A percentile compares a stretch with the other conserved stretches of the same genome.
Conservation (phyloP, 2,888 invertebrate species). For the Dysmachus trigonus region DNA sequence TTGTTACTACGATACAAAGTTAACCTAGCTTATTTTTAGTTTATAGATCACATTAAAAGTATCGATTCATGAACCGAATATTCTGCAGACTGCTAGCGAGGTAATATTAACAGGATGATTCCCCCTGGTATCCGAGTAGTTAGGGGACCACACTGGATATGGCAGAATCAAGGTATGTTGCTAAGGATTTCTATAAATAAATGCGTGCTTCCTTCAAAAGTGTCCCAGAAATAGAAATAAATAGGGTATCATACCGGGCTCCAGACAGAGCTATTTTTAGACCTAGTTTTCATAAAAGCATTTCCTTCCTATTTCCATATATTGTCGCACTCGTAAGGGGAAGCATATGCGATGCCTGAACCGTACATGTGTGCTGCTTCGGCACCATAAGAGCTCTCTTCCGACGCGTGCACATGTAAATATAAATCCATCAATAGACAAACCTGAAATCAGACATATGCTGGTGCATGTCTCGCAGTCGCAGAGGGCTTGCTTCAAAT, state of each 20-base stretch:
- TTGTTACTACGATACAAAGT: neutral
- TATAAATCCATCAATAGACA: neutral
- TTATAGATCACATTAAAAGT: neutral
- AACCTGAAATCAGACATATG: neutral
- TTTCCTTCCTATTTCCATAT: slow-evolving; percentile 37
- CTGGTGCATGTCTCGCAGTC: neutral
- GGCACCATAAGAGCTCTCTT: neutral
- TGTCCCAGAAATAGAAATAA: slow-evolving; percentile 16
- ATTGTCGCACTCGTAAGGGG: neutral
- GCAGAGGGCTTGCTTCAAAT: neutral
- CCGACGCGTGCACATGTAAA: slow-evolving; percentile 13
- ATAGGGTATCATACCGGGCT: slow-evolving; percentile 28
- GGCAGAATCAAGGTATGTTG: slow-evolving; percentile 75
- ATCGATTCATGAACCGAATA: slow-evolving; percentile 45
- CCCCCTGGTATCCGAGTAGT: slow-evolving; percentile 79
- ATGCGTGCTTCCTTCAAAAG: neutral
- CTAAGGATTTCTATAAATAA: slow-evolving; percentile 30
- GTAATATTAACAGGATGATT: slow-evolving; percentile 55
- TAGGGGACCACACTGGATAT: slow-evolving; percentile 84
- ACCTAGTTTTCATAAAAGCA: slow-evolving; percentile 12
- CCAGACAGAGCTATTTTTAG: slow-evolving; percentile 37
- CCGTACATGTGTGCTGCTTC: neutral
- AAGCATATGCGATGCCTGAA: neutral
- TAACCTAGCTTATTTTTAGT: neutral
- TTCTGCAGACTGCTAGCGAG: slow-evolving; percentile 37